phyloP scores from a whole-genome alignment of 2,113 vertebrate genomes.

The Perca schrenkii region DNA sequence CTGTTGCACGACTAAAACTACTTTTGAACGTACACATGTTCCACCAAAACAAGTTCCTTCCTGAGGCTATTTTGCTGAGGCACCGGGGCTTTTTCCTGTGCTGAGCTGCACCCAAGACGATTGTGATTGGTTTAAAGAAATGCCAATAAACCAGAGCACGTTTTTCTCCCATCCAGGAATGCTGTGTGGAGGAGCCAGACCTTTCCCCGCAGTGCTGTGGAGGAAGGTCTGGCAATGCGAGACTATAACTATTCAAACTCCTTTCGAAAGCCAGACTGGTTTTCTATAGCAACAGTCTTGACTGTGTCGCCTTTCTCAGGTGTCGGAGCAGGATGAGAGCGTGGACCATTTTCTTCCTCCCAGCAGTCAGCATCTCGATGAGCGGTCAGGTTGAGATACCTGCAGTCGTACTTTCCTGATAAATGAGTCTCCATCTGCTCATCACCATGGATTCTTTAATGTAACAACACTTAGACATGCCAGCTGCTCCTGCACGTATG shows the following conservation, averaged over 20 bases:
- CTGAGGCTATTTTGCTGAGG: too few relatives aligned
- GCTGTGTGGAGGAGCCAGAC: too few relatives aligned
- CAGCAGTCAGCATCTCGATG: slow-evolving; percentile 31
- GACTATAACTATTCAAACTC: slow-evolving; percentile 20
- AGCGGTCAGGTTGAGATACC: slow-evolving; percentile 3
- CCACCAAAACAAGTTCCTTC: too few relatives aligned
- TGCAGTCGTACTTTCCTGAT: slow-evolving; percentile 2
- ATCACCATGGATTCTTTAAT: slow-evolving; percentile 13
- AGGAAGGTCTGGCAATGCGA: too few relatives aligned
- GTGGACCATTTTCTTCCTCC: slow-evolving; percentile 23
- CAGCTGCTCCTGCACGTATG: slow-evolving; percentile 55
- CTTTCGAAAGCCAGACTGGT: slow-evolving; percentile 15
- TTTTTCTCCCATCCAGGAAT: too few relatives aligned
- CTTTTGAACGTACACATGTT: too few relatives aligned
- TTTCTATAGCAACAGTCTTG: slow-evolving; percentile 59
- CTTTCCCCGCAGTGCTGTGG: too few relatives aligned
- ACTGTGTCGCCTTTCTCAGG: slow-evolving; percentile 31
- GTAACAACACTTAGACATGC: slow-evolving; percentile 23
- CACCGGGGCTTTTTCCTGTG: too few relatives aligned
- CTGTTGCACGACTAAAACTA: too few relatives aligned
- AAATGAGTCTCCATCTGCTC: slow-evolving; percentile 2
- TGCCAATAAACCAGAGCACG: too few relatives aligned
- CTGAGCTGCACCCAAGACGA: too few relatives aligned
- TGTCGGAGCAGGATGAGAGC: slow-evolving; percentile 12
- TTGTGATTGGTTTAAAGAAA: too few relatives aligned